Evolutionary conservation across 2,797 vertebrate species (phyloP), one percentile per base, ranked within the genome.

Genomic region (Oreochromis mossambicus): DNA sequence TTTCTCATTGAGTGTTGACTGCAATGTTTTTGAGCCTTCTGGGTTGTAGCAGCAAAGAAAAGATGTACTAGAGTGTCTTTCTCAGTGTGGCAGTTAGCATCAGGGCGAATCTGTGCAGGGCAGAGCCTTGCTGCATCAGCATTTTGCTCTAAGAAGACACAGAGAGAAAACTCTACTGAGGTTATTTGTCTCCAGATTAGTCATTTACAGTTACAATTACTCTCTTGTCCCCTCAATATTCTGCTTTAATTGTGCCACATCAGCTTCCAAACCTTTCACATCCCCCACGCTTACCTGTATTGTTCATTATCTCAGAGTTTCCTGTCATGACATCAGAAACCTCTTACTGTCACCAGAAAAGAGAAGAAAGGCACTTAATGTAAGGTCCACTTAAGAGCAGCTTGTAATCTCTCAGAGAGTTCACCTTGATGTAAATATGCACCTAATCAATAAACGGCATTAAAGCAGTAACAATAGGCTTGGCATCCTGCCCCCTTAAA

Each of bases 381-480:
- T 6, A 51, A 58, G 63, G 55, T 55, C 77, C 55, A 5, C 75
- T 81, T 82, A 29, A 61, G 81, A 75, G 73, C 61, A 48, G 85
- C 79, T 82, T 89, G 70, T 84, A 80, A 85, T 87, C 79, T 82
- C 58, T 84, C 86, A n/a, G 41, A 80, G 84, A 84, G 87, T 92
- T 94, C 94, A 93, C 91, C 91, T 93, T 93, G 92, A 95, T 94
- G 86, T 91, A 92, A 95, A 94, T 89, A 84, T 86, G 84, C 87
- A 87, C 66, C 88, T 87, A 94, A 96, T 96, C 95, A 92, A 95
- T 96, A 94, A 52, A 58, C 83, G 80, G 86, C 89, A 87, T 92
- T 91, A 91, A 82, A 88, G 86, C 52, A 66, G 87, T 34, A 93
- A 91, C 91, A 92, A 89, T 82, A 66, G 84, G 68, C 61, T 68